Conservation (phyloP, 2,113 vertebrate species). For the Peucedramus taeniatus region DNA sequence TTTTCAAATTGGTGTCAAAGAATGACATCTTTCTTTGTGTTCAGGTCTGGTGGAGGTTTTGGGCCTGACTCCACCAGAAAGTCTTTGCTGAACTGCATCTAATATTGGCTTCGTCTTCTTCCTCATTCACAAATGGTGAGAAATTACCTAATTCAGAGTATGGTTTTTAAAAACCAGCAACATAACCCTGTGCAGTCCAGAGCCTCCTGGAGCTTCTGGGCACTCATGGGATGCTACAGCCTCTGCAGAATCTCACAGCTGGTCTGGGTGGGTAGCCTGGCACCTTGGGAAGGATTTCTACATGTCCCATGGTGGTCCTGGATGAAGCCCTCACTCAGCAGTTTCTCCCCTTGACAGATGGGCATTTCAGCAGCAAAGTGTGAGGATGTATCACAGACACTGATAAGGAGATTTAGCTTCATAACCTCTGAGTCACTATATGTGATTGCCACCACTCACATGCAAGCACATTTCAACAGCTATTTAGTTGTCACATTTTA, state of each 20-base stretch:
- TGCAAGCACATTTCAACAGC: background rate
- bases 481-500: background rate
- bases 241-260: background rate
- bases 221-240: background rate
- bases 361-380: background rate
- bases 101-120: background rate
- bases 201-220: background rate
- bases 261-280: background rate
- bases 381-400: background rate
- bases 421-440: background rate
- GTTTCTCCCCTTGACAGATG: background rate
- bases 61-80: background rate
- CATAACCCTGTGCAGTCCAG: background rate
- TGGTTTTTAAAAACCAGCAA: background rate
- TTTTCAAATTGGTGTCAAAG: background rate
- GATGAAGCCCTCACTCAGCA: background rate
- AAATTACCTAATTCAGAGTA: background rate
- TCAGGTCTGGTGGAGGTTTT: background rate
- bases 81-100: background rate
- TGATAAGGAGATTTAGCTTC: background rate
- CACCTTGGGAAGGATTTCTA: background rate
- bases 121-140: background rate
- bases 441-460: background rate
- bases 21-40: background rate
- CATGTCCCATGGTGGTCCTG: background rate